Conservation (phyloP, 1,140 invertebrate genomes). For the Meloidogyne hapla region DNA sequence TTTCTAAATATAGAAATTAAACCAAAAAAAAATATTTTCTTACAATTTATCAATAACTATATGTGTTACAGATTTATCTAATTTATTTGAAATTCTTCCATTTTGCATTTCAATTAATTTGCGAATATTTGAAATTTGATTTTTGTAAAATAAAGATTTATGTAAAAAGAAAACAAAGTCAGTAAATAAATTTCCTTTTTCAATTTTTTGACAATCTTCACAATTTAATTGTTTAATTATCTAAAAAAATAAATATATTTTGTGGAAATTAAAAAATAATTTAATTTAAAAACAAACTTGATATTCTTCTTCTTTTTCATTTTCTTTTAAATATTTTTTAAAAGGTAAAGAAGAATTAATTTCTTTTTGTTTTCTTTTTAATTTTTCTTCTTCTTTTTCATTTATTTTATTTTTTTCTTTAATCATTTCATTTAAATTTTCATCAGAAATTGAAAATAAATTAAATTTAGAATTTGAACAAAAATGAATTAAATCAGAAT, state of each 20-base stretch:
- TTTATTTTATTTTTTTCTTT: not conserved
- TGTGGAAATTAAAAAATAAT: no score
- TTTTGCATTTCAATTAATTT: constrained; percentile 33
- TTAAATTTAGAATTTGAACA: constrained; percentile 27
- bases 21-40: constrained; percentile 5
- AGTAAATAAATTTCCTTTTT: constrained; percentile 21
- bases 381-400: not conserved
- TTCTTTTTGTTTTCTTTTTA: not conserved
- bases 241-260: not conserved
- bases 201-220: constrained; percentile 9
- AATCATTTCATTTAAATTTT: not conserved
- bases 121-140: not conserved
- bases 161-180: constrained; percentile 31
- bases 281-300: no score
- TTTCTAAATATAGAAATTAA: no score
- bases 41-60: constrained; percentile 41
- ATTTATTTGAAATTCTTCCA: constrained; percentile 18
- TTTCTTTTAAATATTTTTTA: not conserved
- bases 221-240: not conserved
- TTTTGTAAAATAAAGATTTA: not conserved
- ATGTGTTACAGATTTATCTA: constrained; percentile 40
- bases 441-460: constrained; percentile 24
- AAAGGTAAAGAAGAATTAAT: no score
- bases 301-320: constrained; percentile 11
- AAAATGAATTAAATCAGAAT: constrained; percentile 28